Percentiles rank a stretch among this genome's conserved stretches.
These are phyloP conservation scores for Ailurus styani DNA, from an alignment of 2,113 vertebrate species.

Conservation along the genomic window DNA sequence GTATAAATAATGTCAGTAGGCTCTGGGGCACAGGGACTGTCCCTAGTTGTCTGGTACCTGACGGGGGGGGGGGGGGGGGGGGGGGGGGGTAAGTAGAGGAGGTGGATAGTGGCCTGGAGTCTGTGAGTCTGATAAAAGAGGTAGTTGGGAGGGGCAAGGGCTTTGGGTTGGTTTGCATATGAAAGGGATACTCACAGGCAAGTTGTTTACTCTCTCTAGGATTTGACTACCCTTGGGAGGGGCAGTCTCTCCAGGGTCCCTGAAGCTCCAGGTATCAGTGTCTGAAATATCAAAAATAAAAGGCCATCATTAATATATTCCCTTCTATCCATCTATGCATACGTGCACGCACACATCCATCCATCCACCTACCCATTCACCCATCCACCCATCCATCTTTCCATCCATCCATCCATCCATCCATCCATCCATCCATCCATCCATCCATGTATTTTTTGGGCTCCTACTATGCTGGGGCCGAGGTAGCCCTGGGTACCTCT, in stretches of 20 bases:
- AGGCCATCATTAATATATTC: background rate
- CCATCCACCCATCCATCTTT: background rate
- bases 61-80: too few relatives aligned
- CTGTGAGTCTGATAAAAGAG: background rate
- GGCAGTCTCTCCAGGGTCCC: background rate
- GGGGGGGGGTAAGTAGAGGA: background rate
- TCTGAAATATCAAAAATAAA: background rate
- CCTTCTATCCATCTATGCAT: background rate
- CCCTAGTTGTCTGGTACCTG: background rate
- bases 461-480: background rate
- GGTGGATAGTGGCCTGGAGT: background rate
- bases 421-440: background rate
- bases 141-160: too few relatives aligned
- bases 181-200: background rate
- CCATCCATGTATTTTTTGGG: background rate
- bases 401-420: background rate
- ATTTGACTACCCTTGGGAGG: background rate
- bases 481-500: background rate
- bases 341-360: background rate
- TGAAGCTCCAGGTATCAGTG: background rate
- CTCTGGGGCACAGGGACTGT: background rate
- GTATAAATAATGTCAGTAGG: background rate
- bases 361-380: background rate
- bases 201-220: background rate
- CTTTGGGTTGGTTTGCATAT: background rate